Percentiles rank a stretch among this genome's conserved stretches.
phyloP scores from a whole-genome alignment of 2,797 vertebrate genomes.

The Helicolenus hilgendorfi region DNA sequence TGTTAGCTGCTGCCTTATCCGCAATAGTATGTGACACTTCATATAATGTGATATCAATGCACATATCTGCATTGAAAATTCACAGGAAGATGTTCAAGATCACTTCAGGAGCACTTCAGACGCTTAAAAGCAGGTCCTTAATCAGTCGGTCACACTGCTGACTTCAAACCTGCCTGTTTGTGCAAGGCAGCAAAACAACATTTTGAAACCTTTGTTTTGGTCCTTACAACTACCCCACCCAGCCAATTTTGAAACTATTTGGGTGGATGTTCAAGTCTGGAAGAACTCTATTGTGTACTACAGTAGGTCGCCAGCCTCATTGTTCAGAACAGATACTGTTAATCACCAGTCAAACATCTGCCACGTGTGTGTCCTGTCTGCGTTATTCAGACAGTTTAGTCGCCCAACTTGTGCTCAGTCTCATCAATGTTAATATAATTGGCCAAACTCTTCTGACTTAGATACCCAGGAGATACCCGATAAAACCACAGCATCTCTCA shows the following conservation, averaged over 20 bases:
- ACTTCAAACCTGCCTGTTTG: conserved; percentile 25
- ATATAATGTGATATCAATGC: neutral
- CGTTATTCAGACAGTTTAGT: neutral
- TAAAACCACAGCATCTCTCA: neutral
- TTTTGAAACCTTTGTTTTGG: conserved; percentile 14
- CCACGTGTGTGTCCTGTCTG: neutral
- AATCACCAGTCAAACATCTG: neutral
- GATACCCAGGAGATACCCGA: neutral
- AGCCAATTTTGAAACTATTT: conserved; percentile 23
- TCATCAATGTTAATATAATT: neutral
- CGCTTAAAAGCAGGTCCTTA: neutral
- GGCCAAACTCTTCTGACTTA: neutral
- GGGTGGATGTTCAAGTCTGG: conserved; percentile 14
- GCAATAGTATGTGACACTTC: neutral
- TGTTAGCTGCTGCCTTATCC: too few species aligned
- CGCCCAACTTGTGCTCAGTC: neutral
- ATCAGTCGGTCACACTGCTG: neutral
- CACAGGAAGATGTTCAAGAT: neutral
- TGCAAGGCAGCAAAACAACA: neutral
- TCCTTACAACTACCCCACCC: neutral
- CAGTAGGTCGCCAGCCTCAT: neutral
- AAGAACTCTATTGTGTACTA: neutral
- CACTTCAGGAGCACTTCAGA: neutral
- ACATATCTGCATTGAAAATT: neutral
- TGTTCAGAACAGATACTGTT: neutral